Conservation (phyloP, 2,888 invertebrate genomes). For the Hypselothyrea guttata region DNA sequence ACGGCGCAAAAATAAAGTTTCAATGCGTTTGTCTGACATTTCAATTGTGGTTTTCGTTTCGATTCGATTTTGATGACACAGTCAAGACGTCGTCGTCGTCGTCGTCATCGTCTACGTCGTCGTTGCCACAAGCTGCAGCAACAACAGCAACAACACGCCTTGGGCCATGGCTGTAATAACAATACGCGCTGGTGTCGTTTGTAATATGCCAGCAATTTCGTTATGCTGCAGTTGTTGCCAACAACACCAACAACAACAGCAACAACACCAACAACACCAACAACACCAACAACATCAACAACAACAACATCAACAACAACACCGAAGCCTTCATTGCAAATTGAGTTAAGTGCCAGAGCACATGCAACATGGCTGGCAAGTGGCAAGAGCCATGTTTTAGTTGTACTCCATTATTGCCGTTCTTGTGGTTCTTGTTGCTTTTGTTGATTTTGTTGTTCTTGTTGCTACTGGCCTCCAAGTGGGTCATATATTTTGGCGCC, state of each 20-base stretch:
- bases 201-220: conserved; percentile 72
- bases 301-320: conserved; percentile 21
- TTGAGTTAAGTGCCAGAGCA: conserved; percentile 73
- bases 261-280: conserved; percentile 13
- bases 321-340: conserved; percentile 61
- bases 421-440: conserved; percentile 22
- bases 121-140: conserved; percentile 21
- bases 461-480: conserved; percentile 38
- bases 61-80: conserved; percentile 73
- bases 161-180: conserved; percentile 56
- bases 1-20: conserved; percentile 46
- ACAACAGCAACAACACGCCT: conserved; percentile 40
- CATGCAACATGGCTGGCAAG: conserved; percentile 65
- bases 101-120: conserved; percentile 9
- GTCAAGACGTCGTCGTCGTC: conserved; percentile 49
- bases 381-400: conserved; percentile 55
- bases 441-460: conserved; percentile 22
- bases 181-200: conserved; percentile 70
- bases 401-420: conserved; percentile 19
- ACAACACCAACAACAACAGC: conserved; percentile 30
- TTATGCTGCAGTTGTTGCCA: conserved; percentile 59
- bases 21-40: conserved; percentile 65
- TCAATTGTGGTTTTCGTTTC: conserved; percentile 73
- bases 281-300: conserved; percentile 20
- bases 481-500: conserved; percentile 65